Conservation (phyloP, 2,113 vertebrate genomes). For the Myiagra hebetior region DNA sequence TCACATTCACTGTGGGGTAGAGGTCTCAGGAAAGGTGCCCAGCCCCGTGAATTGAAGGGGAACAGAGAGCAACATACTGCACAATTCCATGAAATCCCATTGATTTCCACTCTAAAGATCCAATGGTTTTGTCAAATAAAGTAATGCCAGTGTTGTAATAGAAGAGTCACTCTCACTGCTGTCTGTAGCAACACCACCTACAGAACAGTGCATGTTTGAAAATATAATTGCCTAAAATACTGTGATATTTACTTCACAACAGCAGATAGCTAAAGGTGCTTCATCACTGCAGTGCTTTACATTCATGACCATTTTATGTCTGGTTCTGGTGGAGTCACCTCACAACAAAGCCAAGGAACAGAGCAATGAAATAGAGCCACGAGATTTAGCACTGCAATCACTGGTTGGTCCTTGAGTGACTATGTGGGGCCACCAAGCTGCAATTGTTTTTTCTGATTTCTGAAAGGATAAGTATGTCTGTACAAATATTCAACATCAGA, state of each 20-base stretch:
- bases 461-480: not conserved
- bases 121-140: not conserved
- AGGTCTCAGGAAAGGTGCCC: not conserved
- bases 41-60: not conserved
- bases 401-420: not conserved
- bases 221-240: not conserved
- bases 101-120: not conserved
- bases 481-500: not conserved
- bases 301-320: not conserved
- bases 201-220: not conserved
- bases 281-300: not conserved
- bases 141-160: not conserved
- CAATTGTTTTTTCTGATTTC: not conserved
- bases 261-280: not conserved
- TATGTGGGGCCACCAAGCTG: not conserved
- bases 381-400: fast-evolving
- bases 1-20: not conserved
- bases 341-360: not conserved
- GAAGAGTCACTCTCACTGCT: not conserved
- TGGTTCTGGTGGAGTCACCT: not conserved
- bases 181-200: not conserved
- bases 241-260: not conserved
- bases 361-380: fast-evolving
- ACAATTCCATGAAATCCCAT: not conserved
- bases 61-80: not conserved